phyloP scores from a whole-genome alignment of 1,140 invertebrate genomes.

The Diprion similis region DNA sequence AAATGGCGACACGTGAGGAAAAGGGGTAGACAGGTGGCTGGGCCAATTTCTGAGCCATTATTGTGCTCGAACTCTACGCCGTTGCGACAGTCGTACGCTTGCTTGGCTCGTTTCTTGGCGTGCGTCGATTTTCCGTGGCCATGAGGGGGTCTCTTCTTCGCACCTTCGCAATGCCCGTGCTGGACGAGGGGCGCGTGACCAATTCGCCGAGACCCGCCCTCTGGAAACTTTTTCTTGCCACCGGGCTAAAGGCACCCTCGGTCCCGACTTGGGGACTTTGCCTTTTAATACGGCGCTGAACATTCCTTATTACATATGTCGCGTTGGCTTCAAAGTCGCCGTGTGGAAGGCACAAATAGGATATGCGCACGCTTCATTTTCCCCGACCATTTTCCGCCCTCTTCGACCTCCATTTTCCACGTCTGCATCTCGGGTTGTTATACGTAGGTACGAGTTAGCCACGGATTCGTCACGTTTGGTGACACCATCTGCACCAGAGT shows the following conservation, averaged over 20 bases:
- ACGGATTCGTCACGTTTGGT: conserved; percentile 48
- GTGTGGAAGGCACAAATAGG: too few relatives aligned
- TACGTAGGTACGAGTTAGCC: conserved; percentile 9
- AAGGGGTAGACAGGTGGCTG: conserved; percentile 4
- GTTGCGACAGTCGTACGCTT: not conserved
- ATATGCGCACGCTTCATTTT: too few relatives aligned
- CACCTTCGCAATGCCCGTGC: not conserved
- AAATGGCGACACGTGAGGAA: not conserved
- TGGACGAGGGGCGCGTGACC: not conserved
- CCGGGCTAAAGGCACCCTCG: too few relatives aligned
- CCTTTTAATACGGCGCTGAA: too few relatives aligned
- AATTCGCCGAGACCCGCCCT: not conserved
- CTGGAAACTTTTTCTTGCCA: not conserved
- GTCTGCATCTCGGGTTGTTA: too few relatives aligned
- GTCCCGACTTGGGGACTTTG: too few relatives aligned
- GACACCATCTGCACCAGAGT: conserved; percentile 35
- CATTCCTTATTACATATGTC: too few relatives aligned
- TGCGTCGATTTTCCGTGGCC: not conserved
- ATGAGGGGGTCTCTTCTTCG: not conserved
- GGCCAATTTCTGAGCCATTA: not conserved
- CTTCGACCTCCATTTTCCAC: too few relatives aligned
- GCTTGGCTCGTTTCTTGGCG: not conserved
- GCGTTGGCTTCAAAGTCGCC: too few relatives aligned
- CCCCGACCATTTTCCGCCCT: too few relatives aligned
- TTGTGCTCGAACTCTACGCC: not conserved